Conservation (phyloP, 2,113 vertebrate species). For the Arvicanthis niloticus region DNA sequence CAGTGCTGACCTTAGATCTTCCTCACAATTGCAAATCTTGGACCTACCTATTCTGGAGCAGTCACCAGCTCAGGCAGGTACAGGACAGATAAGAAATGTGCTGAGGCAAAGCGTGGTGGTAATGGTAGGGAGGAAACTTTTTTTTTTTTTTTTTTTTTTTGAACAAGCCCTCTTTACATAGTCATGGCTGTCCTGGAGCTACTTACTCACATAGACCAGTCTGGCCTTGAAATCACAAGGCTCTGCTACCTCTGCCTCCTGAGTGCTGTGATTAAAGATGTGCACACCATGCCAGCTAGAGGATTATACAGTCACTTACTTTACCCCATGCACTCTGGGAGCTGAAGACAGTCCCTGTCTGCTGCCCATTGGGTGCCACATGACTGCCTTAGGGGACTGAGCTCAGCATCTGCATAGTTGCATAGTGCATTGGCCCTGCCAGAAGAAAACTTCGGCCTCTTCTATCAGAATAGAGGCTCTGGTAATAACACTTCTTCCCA, state of each 20-base stretch:
- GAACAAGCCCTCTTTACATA: not conserved
- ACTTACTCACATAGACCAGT: not conserved
- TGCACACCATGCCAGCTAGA: not conserved
- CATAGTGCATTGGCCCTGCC: not conserved
- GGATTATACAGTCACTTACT: not conserved
- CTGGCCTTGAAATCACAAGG: not conserved
- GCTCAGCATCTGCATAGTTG: not conserved
- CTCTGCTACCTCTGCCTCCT: not conserved
- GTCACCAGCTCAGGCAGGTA: not conserved
- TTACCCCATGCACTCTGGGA: not conserved
- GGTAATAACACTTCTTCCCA: no score
- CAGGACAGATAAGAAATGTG: not conserved
- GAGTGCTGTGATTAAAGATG: not conserved
- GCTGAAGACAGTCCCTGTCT: not conserved
- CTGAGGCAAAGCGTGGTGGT: not conserved
- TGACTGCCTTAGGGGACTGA: not conserved
- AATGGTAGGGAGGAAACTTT: not conserved
- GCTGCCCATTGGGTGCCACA: not conserved
- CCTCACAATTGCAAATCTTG: not conserved
- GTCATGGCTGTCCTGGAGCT: not conserved
- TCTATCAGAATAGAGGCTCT: not conserved
- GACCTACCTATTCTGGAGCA: not conserved
- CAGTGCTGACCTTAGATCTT: not conserved
- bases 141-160: not conserved
- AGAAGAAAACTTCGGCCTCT: fast-evolving